A percentile compares a stretch with the other conserved stretches of the same genome.
phyloP scores from a whole-genome alignment of 2,888 invertebrate genomes.

The Odontothrips loti region DNA sequence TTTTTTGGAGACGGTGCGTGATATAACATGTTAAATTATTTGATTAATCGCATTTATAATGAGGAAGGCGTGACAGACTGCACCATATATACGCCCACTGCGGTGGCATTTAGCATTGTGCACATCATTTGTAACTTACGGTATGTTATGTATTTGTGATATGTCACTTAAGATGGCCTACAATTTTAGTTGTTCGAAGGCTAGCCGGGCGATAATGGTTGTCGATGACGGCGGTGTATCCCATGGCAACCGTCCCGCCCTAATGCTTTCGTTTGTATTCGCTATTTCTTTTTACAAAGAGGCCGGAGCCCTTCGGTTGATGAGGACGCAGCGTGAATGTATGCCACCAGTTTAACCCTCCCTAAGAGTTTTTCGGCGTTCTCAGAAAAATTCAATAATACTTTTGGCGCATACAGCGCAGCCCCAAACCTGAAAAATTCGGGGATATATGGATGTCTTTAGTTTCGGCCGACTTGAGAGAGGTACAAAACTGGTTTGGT shows the following conservation, averaged over 20 bases:
- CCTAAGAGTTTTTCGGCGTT: too few species aligned
- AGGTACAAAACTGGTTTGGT: neutral
- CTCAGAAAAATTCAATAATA: neutral
- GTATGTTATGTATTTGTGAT: constrained; percentile 1
- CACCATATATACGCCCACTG: neutral
- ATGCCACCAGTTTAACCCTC: neutral
- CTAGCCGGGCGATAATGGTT: neutral
- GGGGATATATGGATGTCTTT: neutral
- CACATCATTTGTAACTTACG: neutral
- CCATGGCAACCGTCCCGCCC: neutral
- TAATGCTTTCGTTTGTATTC: neutral
- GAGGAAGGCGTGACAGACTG: neutral
- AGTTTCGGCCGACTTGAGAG: neutral
- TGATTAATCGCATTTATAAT: neutral
- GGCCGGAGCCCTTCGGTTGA: neutral
- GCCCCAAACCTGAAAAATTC: neutral
- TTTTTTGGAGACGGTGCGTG: neutral
- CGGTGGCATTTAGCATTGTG: neutral
- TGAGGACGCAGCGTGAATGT: constrained; percentile 13
- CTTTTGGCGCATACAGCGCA: neutral
- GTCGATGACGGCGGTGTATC: neutral
- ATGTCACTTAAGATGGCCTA: constrained; percentile 22
- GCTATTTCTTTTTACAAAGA: neutral
- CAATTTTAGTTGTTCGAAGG: neutral
- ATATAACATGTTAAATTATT: neutral